phyloP scores from a whole-genome alignment of 2,888 invertebrate genomes.

The Macrophya alboannulata region DNA sequence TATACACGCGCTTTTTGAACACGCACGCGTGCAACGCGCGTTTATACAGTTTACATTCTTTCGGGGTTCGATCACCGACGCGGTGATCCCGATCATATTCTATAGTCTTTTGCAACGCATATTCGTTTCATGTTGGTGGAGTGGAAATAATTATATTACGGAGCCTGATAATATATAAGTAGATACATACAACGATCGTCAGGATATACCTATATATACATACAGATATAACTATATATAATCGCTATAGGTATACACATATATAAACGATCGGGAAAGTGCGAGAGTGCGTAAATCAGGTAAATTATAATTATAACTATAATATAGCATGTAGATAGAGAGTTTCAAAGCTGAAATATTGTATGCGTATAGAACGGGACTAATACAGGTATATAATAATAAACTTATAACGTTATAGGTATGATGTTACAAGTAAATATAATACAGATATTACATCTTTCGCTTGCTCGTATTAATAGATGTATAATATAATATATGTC shows the following conservation, averaged over 20 bases:
- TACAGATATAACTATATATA: neutral
- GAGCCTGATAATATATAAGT: neutral
- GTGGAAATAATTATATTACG: slow-evolving; percentile 11
- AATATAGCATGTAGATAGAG: slow-evolving; percentile 1
- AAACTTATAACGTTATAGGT: neutral
- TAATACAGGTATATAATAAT: slow-evolving; percentile 6
- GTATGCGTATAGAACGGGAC: neutral
- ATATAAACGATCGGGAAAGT: slow-evolving; percentile 7
- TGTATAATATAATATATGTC: slow-evolving; percentile 1
- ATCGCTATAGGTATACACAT: neutral
- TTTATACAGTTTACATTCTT: slow-evolving; percentile 12
- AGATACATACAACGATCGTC: neutral
- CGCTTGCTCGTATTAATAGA: slow-evolving; percentile 19
- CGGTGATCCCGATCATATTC: slow-evolving; percentile 2
- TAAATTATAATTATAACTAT: neutral
- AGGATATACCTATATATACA: slow-evolving; percentile 3
- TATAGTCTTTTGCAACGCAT: neutral
- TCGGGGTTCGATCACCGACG: slow-evolving; percentile 8
- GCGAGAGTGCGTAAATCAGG: slow-evolving; percentile 18
- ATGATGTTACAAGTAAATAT: neutral
- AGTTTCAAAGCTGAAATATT: neutral
- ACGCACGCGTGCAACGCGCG: neutral
- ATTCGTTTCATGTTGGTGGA: slow-evolving; percentile 19
- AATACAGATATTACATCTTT: neutral
- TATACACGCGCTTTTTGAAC: neutral